phyloP scores from a whole-genome alignment of 2,888 invertebrate genomes.

The Athalia circularis region DNA sequence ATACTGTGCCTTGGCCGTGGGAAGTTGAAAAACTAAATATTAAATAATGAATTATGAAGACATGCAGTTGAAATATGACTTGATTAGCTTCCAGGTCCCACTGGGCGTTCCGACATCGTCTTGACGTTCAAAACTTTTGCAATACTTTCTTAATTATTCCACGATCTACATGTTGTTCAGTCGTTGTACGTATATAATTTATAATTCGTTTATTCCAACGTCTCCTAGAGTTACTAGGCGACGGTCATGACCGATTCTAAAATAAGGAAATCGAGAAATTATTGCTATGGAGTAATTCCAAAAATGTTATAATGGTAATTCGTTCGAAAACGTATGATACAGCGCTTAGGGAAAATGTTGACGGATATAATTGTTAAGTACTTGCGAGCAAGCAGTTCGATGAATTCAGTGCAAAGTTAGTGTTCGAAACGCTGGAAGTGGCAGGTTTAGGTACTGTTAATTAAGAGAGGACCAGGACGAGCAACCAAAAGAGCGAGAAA shows the following conservation, averaged over 20 bases:
- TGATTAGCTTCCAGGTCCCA: slow-evolving; percentile 45
- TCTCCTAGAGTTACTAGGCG: no score
- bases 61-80: slow-evolving; percentile 48
- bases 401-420: neutral
- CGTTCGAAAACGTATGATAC: no score
- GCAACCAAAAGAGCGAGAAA: slow-evolving; percentile 64
- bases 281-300: no score
- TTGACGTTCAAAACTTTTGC: slow-evolving; percentile 32
- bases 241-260: no score
- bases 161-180: no score
- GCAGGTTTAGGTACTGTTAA: slow-evolving; percentile 59
- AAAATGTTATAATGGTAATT: no score
- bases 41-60: slow-evolving; percentile 59
- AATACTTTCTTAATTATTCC: neutral
- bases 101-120: slow-evolving; percentile 33
- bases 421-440: slow-evolving; percentile 55
- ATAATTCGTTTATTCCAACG: no score
- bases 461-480: slow-evolving; percentile 65
- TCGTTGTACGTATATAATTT: no score
- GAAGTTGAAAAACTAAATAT: slow-evolving; percentile 61
- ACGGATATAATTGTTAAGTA: neutral
- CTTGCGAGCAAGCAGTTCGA: neutral
- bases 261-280: no score
- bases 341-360: neutral
- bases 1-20: slow-evolving; percentile 54